phyloP scores from a whole-genome alignment of 1,140 invertebrate species.

The Scaptomyza hsui region DNA sequence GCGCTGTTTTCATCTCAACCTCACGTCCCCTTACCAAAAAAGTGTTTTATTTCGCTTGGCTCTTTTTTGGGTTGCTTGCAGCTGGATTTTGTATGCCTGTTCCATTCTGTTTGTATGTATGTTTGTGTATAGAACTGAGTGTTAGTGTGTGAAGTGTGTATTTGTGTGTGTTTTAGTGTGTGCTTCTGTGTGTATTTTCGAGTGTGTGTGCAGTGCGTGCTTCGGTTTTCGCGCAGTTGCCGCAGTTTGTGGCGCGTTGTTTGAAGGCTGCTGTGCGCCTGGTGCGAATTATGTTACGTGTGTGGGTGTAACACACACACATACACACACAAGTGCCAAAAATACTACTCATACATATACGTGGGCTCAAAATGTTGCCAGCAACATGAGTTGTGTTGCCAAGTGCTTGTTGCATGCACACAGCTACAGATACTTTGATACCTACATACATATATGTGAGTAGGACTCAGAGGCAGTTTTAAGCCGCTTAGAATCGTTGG shows the following conservation, averaged over 20 bases:
- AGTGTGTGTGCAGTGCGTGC: conserved; percentile 45
- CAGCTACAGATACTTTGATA: not conserved
- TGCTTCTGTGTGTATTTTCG: conserved; percentile 21
- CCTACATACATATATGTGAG: not conserved
- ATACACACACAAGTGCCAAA: conserved; percentile 9
- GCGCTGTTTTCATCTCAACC: conserved; percentile 10
- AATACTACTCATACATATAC: conserved; percentile 16
- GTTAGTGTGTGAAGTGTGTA: conserved; percentile 18
- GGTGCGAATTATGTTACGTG: conserved; percentile 63
- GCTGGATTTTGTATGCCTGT: conserved; percentile 57
- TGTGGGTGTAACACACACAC: conserved; percentile 73
- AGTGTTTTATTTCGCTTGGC: conserved; percentile 48
- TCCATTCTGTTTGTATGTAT: conserved; percentile 25
- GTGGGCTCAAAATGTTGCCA: conserved; percentile 48
- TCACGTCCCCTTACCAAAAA: conserved; percentile 6
- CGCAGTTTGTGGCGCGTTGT: conserved; percentile 10
- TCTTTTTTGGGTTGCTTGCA: conserved; percentile 53
- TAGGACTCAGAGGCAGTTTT: conserved; percentile 53
- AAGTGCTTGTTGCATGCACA: conserved; percentile 22
- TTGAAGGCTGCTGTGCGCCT: conserved; percentile 56
- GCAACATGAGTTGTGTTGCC: conserved; percentile 62
- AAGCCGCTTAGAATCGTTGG: conserved; percentile 61
- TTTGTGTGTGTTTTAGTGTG: not conserved
- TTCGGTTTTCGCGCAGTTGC: conserved; percentile 21
- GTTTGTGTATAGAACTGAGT: not conserved